These are phyloP conservation scores for Phaethon lepturus DNA, from an alignment of 2,113 vertebrate genomes.

Conservation along the genomic window DNA sequence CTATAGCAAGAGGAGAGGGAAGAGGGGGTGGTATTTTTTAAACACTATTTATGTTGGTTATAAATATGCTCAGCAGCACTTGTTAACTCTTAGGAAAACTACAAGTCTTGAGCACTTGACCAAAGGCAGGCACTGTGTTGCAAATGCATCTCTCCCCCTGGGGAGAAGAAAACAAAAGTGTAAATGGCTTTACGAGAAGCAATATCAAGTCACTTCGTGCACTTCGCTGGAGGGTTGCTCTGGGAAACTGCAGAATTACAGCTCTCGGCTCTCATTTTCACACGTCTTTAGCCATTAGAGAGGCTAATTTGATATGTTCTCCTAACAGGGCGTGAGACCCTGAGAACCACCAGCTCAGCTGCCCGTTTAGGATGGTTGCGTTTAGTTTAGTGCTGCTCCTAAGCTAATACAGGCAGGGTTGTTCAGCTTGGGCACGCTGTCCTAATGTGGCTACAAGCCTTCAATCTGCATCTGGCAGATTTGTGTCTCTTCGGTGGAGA, in stretches of 20 bases:
- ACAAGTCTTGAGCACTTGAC: neutral
- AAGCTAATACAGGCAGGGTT: neutral
- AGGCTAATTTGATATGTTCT: neutral
- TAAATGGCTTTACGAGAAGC: neutral
- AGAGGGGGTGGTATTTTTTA: neutral
- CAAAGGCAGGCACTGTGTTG: neutral
- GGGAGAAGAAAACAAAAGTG: neutral
- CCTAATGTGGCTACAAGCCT: neutral
- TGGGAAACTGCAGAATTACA: neutral
- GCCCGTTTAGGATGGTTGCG: neutral
- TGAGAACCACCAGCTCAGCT: neutral
- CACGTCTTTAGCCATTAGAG: neutral
- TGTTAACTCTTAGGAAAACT: neutral
- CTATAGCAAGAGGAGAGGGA: neutral
- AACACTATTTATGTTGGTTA: neutral
- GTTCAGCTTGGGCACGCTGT: neutral
- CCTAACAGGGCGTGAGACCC: fast-evolving
- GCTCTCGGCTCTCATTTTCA: neutral
- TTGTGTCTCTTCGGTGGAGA: neutral
- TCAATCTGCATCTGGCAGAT: neutral
- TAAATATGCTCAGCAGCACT: neutral
- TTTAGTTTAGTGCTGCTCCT: neutral
- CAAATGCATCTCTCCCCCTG: neutral
- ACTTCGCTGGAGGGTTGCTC: neutral
- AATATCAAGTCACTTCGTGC: neutral